A percentile compares a stretch with the other conserved stretches of the same genome.
Evolutionary conservation across 2,888 invertebrate genomes (phyloP).

Genomic region (Drosophila multiciliata): DNA sequence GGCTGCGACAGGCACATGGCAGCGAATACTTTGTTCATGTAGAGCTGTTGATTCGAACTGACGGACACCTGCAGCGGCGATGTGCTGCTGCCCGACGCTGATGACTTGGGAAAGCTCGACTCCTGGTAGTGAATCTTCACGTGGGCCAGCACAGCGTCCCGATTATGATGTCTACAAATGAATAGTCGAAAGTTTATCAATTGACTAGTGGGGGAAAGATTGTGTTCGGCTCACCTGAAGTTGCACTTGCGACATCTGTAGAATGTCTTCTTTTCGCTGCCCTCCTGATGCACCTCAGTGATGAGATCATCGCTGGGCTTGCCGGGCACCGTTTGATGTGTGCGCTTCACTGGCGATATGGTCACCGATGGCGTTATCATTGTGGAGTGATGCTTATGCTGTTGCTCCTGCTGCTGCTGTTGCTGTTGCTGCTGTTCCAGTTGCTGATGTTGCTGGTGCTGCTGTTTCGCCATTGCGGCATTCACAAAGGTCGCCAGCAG

Average conservation of each 20-base stretch:
- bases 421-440: conserved; percentile 58
- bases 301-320: conserved; percentile 87
- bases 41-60: conserved; percentile 75
- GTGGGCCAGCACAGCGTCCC: conserved; percentile 88
- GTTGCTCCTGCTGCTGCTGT: conserved; percentile 68
- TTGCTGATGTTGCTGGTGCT: conserved; percentile 78
- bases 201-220: neutral
- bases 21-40: conserved; percentile 84
- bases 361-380: conserved; percentile 82
- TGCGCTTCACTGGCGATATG: conserved; percentile 82
- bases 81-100: conserved; percentile 48
- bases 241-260: conserved; percentile 97
- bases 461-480: conserved; percentile 81
- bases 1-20: conserved; percentile 84
- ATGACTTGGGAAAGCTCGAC: conserved; percentile 62
- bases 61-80: conserved; percentile 81
- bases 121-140: conserved; percentile 88
- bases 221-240: conserved; percentile 87
- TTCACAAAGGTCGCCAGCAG: conserved; percentile 82
- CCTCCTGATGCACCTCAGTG: conserved; percentile 85
- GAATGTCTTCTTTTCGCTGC: conserved; percentile 89
- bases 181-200: neutral
- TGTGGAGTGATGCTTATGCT: conserved; percentile 63
- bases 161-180: conserved; percentile 87
- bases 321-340: conserved; percentile 86